phyloP scores from a whole-genome alignment of 2,113 vertebrate species.

The Sigmodon hispidus region DNA sequence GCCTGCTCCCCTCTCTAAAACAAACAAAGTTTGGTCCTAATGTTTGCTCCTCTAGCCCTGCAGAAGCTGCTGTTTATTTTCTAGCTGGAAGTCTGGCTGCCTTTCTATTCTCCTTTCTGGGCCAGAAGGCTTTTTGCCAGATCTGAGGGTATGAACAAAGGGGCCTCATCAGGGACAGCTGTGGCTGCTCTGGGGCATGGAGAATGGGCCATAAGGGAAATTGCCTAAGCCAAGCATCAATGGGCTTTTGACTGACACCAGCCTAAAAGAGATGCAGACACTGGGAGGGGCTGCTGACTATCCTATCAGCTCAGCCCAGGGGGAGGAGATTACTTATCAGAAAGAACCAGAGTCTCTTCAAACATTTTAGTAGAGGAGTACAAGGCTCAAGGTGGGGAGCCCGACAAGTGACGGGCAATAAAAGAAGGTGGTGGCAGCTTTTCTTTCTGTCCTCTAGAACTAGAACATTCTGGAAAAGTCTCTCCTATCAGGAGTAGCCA shows the following conservation, averaged over 20 bases:
- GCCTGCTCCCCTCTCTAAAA: neutral
- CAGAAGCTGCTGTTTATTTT: neutral
- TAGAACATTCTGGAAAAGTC: neutral
- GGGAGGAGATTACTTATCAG: constrained; percentile 8
- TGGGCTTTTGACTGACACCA: neutral
- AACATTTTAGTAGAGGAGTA: neutral
- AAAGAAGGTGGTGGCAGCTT: too few species aligned
- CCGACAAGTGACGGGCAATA: too few species aligned
- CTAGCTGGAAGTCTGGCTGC: constrained; percentile 2
- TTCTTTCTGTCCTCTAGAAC: neutral
- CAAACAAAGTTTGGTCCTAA: neutral
- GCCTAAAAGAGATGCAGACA: neutral
- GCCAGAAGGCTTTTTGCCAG: constrained; percentile 23
- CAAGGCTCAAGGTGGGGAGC: neutral
- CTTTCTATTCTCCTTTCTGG: neutral
- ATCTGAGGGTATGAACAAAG: neutral
- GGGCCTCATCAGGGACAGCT: neutral
- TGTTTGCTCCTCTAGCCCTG: neutral
- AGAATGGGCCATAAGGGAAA: neutral
- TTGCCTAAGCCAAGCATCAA: neutral
- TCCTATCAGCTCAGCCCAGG: neutral
- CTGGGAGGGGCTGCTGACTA: neutral
- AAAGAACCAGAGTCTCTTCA: neutral
- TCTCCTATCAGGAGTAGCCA: neutral
- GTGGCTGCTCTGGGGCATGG: neutral